These are phyloP conservation scores for Stenopsyche tienmushanensis DNA, from an alignment of 1,140 invertebrate species.

Conservation along the genomic window DNA sequence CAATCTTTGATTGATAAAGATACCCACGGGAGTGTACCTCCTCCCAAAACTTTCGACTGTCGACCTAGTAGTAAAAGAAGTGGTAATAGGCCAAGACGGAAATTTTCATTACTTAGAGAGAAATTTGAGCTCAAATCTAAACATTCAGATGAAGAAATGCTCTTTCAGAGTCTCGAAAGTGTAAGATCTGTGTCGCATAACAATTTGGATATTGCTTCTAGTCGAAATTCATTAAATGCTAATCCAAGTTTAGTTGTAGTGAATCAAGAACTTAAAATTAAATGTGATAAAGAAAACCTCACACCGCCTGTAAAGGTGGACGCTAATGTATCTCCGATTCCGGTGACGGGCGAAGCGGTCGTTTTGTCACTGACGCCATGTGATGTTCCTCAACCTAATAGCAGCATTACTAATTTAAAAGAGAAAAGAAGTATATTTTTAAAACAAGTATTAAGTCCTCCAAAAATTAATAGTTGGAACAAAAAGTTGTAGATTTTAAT, in stretches of 20 bases:
- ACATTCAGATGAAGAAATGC: slow-evolving; percentile 53
- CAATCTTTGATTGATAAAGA: slow-evolving; percentile 55
- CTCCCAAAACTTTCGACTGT: slow-evolving; percentile 44
- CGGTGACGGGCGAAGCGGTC: slow-evolving; percentile 28
- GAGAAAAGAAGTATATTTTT: slow-evolving; percentile 60
- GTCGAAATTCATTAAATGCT: slow-evolving; percentile 46
- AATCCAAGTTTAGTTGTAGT: slow-evolving; percentile 44
- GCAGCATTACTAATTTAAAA: slow-evolving; percentile 50
- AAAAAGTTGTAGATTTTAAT: too few species aligned
- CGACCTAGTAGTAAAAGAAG: slow-evolving; percentile 49
- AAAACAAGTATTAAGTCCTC: slow-evolving; percentile 61
- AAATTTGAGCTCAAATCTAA: slow-evolving; percentile 59
- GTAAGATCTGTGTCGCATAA: slow-evolving; percentile 36
- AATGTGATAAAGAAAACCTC: slow-evolving; percentile 43
- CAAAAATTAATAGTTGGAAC: slow-evolving; percentile 56
- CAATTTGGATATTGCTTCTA: slow-evolving; percentile 40
- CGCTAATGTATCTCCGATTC: slow-evolving; percentile 20
- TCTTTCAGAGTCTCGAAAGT: slow-evolving; percentile 48
- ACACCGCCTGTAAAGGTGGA: slow-evolving; percentile 45
- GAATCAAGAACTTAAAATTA: slow-evolving; percentile 44
- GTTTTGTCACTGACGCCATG: slow-evolving; percentile 40
- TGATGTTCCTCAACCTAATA: slow-evolving; percentile 40
- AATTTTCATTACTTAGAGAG: slow-evolving; percentile 63
- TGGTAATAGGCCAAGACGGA: slow-evolving; percentile 56
- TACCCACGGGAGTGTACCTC: slow-evolving; percentile 39